Conservation (phyloP, 1,140 invertebrate genomes). For the Antheraea mylitta region DNA sequence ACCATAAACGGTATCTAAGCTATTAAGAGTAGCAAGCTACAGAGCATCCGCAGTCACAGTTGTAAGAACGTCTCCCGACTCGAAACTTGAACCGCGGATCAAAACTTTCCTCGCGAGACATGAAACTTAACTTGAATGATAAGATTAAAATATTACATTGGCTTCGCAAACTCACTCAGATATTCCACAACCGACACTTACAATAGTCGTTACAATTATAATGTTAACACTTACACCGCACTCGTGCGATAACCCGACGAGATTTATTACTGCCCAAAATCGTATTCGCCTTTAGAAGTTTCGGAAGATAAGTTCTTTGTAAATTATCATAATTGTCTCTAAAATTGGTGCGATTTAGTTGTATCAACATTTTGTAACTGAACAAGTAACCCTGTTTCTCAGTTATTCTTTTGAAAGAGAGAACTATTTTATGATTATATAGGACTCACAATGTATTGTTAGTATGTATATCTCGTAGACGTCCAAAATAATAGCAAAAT, state of each 20-base stretch:
- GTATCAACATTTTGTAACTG: no score
- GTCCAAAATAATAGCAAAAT: no score
- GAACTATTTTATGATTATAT: no score
- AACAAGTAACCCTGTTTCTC: no score
- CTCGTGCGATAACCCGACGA: conserved; percentile 9
- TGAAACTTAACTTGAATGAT: conserved; percentile 66
- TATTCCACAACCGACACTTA: conserved; percentile 38
- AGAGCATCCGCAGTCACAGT: conserved; percentile 36
- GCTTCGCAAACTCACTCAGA: conserved; percentile 54
- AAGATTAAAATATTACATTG: conserved; percentile 74
- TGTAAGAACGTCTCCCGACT: conserved; percentile 42
- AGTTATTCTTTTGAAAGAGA: no score
- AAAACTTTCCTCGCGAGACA: conserved; percentile 67
- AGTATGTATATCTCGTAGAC: no score
- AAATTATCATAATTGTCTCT: no score
- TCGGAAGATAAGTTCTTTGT: no score
- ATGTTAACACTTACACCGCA: conserved; percentile 29
- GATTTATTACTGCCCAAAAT: neutral
- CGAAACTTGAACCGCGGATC: conserved; percentile 65
- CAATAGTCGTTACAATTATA: conserved; percentile 33
- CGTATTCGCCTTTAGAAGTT: neutral
- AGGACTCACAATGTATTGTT: no score
- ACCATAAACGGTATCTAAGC: conserved; percentile 19
- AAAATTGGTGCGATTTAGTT: no score
- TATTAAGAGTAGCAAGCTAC: conserved; percentile 27